Conservation (phyloP, 53 echinoderm and acorn worm genomes). For the Henricia sp. region DNA sequence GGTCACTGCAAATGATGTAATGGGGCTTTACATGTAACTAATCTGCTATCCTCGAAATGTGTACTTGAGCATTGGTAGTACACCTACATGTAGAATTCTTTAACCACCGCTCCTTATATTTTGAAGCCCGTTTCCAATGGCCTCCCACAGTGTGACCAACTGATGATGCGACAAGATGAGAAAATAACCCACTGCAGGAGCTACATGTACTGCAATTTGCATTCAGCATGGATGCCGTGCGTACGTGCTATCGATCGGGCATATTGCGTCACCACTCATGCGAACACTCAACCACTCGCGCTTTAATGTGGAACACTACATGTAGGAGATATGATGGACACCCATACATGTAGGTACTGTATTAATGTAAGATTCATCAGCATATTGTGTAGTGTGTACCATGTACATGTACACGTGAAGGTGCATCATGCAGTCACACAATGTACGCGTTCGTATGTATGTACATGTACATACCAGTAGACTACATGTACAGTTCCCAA, state of each 20-base stretch:
- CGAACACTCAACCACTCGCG: constrained; percentile 2
- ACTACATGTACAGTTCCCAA: not conserved
- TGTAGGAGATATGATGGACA: constrained; percentile 5
- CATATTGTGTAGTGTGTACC: not conserved
- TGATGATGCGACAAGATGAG: constrained; percentile 1
- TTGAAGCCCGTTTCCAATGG: too few species aligned
- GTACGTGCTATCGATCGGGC: constrained; percentile 21
- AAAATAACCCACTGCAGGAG: not conserved
- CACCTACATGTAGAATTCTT: too few species aligned
- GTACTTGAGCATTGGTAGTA: too few species aligned
- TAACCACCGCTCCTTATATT: too few species aligned
- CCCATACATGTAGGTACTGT: not conserved
- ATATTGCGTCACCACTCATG: not conserved
- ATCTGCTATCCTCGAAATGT: too few species aligned
- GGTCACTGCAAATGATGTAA: too few species aligned
- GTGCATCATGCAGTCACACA: not conserved
- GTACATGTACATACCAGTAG: not conserved
- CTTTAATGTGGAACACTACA: constrained; percentile 3
- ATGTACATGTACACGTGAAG: not conserved
- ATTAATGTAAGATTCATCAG: not conserved
- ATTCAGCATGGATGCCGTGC: constrained; percentile 26
- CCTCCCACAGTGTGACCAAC: constrained; percentile 15
- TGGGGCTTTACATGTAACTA: too few species aligned
- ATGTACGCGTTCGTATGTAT: too few species aligned
- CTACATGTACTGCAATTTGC: constrained; percentile 42